Conservation (phyloP, 2,797 vertebrate species). For the Darevskia nairensis region DNA sequence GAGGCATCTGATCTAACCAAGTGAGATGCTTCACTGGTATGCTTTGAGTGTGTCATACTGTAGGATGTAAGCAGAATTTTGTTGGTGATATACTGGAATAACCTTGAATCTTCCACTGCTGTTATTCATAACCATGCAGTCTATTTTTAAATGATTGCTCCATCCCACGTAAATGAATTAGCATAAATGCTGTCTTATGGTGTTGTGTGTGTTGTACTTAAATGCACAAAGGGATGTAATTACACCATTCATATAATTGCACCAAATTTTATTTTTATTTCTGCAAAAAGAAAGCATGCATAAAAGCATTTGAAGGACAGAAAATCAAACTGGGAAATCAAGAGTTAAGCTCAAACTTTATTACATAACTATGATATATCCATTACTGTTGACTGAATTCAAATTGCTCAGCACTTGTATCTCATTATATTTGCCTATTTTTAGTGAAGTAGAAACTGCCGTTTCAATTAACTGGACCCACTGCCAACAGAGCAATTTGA, state of each 20-base stretch:
- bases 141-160: conserved; percentile 58
- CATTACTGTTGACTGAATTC: conserved; percentile 44
- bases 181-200: conserved; percentile 47
- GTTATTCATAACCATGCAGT: neutral
- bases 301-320: neutral
- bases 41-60: neutral
- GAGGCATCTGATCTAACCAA: conserved; percentile 40
- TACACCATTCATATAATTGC: conserved; percentile 13
- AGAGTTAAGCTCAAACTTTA: conserved; percentile 45
- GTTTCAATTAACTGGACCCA: conserved; percentile 49
- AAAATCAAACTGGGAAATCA: conserved; percentile 42
- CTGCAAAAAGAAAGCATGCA: neutral
- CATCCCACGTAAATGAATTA: conserved; percentile 54
- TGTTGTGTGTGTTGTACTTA: conserved; percentile 29
- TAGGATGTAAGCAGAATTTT: conserved; percentile 41
- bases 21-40: conserved; percentile 21
- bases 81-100: conserved; percentile 43
- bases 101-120: conserved; percentile 48
- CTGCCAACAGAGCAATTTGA: conserved; percentile 31
- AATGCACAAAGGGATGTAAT: conserved; percentile 42
- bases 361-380: conserved; percentile 35
- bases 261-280: too few relatives aligned
- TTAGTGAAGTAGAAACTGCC: conserved; percentile 46
- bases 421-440: conserved; percentile 55
- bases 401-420: conserved; percentile 30